Evolutionary conservation across 1,140 invertebrate species (phyloP).

Genomic region (Paralvinella palmiformis): DNA sequence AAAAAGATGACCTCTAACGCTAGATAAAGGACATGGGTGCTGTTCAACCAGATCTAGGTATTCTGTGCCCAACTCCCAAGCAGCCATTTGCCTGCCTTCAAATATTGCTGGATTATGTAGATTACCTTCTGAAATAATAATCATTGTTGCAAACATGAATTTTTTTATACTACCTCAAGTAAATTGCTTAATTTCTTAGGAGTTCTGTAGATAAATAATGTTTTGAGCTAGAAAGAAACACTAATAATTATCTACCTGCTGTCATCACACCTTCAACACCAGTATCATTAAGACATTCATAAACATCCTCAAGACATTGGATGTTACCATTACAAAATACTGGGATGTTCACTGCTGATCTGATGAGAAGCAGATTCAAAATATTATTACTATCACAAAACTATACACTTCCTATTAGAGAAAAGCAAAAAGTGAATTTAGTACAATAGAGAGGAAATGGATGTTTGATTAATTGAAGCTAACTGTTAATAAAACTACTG

Average conservation of each 20-base stretch:
- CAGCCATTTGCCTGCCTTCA: conserved; percentile 60
- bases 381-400: no score
- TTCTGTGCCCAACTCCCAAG: conserved; percentile 83
- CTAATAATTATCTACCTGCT: conserved; percentile 14
- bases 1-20: conserved; percentile 89
- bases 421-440: no score
- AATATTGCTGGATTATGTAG: conserved; percentile 92
- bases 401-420: no score
- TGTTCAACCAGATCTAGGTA: conserved; percentile 78
- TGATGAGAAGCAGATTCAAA: no score
- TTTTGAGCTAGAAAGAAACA: no score
- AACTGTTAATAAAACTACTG: conserved; percentile 2
- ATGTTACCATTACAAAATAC: conserved; percentile 98
- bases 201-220: no score
- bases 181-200: no score
- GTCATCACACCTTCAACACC: conserved; percentile 46
- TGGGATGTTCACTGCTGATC: conserved; percentile 86
- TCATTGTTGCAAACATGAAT: no score
- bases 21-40: conserved; percentile 85
- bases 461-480: no score
- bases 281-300: conserved; percentile 77
- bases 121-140: conserved; percentile 87
- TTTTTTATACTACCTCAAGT: no score
- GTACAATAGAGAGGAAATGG: no score
- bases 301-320: conserved; percentile 80